Percentiles rank a stretch among this genome's conserved stretches.
These are phyloP conservation scores for Empis stercorea DNA, from an alignment of 2,888 invertebrate genomes.

Conservation along the genomic window DNA sequence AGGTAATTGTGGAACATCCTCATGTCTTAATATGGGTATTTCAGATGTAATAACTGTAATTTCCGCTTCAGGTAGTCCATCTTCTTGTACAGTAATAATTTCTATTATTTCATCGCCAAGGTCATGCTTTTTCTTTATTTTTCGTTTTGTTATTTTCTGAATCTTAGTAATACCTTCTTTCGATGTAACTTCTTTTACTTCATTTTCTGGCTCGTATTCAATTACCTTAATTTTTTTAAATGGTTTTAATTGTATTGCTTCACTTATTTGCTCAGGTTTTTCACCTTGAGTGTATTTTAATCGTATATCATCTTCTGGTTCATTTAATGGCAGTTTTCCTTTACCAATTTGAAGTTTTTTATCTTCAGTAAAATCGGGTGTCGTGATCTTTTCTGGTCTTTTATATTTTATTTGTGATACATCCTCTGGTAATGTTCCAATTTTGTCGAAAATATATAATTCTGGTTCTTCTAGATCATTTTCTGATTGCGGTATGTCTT, in stretches of 20 bases:
- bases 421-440: constrained; percentile 14
- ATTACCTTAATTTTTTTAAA: constrained; percentile 12
- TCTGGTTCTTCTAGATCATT: constrained; percentile 43
- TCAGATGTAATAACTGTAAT: constrained; percentile 27
- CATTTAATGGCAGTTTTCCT: constrained; percentile 25
- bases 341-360: constrained; percentile 26
- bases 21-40: constrained; percentile 15
- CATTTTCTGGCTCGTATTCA: constrained; percentile 21
- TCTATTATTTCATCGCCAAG: constrained; percentile 34
- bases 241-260: neutral
- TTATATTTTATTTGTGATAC: constrained; percentile 28
- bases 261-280: constrained; percentile 6
- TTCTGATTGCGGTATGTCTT: constrained; percentile 42
- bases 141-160: constrained; percentile 26
- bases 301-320: constrained; percentile 27
- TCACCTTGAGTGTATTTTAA: constrained; percentile 17
- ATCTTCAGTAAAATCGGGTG: constrained; percentile 17
- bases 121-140: constrained; percentile 30
- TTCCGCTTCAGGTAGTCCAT: constrained; percentile 27
- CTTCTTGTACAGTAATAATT: constrained; percentile 28
- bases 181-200: constrained; percentile 19
- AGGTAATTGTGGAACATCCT: constrained; percentile 34
- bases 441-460: constrained; percentile 19
- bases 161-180: constrained; percentile 21
- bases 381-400: constrained; percentile 21